These are phyloP conservation scores for Eumaeus atala DNA, from an alignment of 1,140 invertebrate species.

Conservation along the genomic window DNA sequence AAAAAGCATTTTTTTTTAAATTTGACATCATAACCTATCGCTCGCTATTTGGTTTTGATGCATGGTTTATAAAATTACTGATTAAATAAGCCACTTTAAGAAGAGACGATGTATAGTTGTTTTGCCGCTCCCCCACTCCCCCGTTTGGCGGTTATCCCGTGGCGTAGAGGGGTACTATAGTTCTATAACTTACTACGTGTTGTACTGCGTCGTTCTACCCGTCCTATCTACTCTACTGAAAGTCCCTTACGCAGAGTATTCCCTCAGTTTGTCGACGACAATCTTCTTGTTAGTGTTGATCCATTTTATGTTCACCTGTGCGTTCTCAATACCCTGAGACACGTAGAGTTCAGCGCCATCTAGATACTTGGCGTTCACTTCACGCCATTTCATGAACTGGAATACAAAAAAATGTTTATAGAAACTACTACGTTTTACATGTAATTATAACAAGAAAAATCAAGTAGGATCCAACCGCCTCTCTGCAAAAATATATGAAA, in stretches of 20 bases:
- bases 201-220: not conserved
- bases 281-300: constrained; percentile 29
- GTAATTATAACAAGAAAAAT: not conserved
- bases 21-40: too few relatives aligned
- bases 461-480: too few relatives aligned
- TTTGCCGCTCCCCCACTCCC: too few relatives aligned
- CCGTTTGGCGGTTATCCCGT: too few relatives aligned
- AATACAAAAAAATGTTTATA: constrained; percentile 12
- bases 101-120: too few relatives aligned
- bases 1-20: too few relatives aligned
- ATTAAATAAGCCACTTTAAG: too few relatives aligned
- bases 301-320: constrained; percentile 58
- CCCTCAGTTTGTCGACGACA: constrained; percentile 45
- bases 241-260: constrained; percentile 47
- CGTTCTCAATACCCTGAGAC: constrained; percentile 50
- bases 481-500: too few relatives aligned
- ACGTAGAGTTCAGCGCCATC: constrained; percentile 40
- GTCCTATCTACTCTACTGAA: not conserved
- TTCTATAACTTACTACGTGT: not conserved
- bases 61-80: too few relatives aligned
- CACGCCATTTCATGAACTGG: constrained; percentile 51
- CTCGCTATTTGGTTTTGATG: too few relatives aligned
- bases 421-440: too few relatives aligned
- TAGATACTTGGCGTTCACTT: constrained; percentile 43
- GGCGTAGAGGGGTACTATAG: too few relatives aligned